These are phyloP conservation scores for Phaonia tiefii DNA, from an alignment of 2,888 invertebrate genomes.

Conservation along the genomic window DNA sequence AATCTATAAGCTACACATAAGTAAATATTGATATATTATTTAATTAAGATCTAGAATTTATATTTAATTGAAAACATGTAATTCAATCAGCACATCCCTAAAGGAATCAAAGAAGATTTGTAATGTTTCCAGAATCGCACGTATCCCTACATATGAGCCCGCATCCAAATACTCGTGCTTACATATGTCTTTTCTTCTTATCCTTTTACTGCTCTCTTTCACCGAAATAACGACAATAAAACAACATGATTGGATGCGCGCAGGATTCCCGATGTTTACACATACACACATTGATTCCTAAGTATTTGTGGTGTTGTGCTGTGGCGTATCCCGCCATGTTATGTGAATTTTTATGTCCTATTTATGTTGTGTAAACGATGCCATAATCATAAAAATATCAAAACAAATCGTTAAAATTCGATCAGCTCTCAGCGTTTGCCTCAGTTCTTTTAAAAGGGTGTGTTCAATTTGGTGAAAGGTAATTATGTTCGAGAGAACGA, in stretches of 20 bases:
- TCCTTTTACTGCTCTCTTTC: background rate
- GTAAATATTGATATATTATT: conserved; percentile 21
- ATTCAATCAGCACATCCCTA: conserved; percentile 13
- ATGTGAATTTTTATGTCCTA: conserved; percentile 79
- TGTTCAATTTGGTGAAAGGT: background rate
- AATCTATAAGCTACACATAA: too few relatives aligned
- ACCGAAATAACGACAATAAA: conserved; percentile 23
- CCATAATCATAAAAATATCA: conserved; percentile 81
- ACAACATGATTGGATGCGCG: conserved; percentile 25
- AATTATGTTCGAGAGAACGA: too few relatives aligned
- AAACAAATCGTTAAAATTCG: conserved; percentile 81
- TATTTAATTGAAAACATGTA: conserved; percentile 71
- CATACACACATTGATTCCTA: background rate
- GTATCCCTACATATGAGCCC: too few relatives aligned
- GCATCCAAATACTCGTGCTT: background rate
- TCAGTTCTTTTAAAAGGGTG: conserved; percentile 3
- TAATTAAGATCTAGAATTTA: conserved; percentile 68
- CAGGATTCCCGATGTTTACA: background rate
- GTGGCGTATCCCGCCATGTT: conserved; percentile 71
- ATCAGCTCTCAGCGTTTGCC: conserved; percentile 72
- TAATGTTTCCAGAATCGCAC: too few relatives aligned
- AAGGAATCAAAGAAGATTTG: conserved; percentile 30
- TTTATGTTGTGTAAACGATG: conserved; percentile 81
- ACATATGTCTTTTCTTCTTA: conserved; percentile 41
- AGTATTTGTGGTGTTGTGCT: conserved; percentile 31